Conservation (phyloP, 92 coral and sea anemone genomes). For the Meandrina meandrites region DNA sequence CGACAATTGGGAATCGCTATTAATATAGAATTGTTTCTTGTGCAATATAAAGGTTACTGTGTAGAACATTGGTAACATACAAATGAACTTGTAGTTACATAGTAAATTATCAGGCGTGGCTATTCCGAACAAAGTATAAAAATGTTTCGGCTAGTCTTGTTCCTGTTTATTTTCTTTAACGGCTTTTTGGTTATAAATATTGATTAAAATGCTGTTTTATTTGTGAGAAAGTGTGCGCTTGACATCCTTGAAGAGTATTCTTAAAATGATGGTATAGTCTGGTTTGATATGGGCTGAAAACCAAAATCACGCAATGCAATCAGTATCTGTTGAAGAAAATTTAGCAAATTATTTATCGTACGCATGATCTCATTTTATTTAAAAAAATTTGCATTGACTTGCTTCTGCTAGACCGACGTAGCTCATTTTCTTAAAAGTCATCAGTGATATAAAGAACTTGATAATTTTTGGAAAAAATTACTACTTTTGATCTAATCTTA, state of each 20-base stretch:
- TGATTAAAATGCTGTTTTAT: not conserved
- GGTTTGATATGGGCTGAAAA: not conserved
- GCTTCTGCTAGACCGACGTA: no score
- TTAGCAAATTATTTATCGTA: no score
- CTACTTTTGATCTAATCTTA: not conserved
- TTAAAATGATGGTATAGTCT: not conserved
- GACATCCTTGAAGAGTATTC: not conserved
- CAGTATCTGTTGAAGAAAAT: not conserved
- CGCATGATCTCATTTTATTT: no score
- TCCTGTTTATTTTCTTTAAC: not conserved
- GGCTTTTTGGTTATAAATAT: not conserved
- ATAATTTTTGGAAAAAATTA: not conserved
- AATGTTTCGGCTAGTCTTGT: not conserved
- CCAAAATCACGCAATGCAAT: constrained; percentile 8
- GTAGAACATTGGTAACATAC: not conserved
- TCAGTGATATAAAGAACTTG: not conserved
- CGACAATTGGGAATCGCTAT: not conserved
- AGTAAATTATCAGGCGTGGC: not conserved
- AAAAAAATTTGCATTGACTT: no score
- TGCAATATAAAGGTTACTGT: not conserved
- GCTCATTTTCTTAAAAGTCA: not conserved
- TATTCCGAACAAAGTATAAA: not conserved
- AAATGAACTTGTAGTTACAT: not conserved
- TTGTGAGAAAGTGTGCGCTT: not conserved
- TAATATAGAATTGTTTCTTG: not conserved